These are phyloP conservation scores for Acrocera orbiculus DNA, from an alignment of 2,888 invertebrate species.

Conservation along the genomic window DNA sequence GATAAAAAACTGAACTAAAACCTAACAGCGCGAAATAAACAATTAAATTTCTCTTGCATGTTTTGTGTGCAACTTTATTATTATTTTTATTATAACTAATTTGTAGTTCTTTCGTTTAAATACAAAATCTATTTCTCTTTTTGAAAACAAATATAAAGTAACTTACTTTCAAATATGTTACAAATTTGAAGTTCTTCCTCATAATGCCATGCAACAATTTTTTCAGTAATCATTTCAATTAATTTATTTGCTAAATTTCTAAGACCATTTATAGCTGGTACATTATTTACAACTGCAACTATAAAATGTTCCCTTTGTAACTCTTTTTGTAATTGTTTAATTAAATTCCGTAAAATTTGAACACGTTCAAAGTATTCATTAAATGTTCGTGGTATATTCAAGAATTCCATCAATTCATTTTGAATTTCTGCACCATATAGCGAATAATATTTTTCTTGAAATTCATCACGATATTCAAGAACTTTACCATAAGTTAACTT, in stretches of 20 bases:
- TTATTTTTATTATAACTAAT: no score
- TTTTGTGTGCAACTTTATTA: no score
- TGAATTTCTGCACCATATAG: constrained; percentile 37
- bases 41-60: no score
- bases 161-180: constrained; percentile 49
- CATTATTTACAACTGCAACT: constrained; percentile 43
- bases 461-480: constrained; percentile 34
- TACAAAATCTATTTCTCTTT: no score
- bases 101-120: no score
- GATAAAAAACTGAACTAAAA: no score
- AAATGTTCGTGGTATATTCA: constrained; percentile 37
- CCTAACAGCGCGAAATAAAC: no score
- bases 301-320: constrained; percentile 50
- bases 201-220: constrained; percentile 45
- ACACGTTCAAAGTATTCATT: constrained; percentile 43
- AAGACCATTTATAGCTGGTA: constrained; percentile 43
- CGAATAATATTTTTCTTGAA: constrained; percentile 38
- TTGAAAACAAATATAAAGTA: no score
- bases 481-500: constrained; percentile 38
- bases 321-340: constrained; percentile 41
- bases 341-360: constrained; percentile 39
- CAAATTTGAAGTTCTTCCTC: constrained; percentile 50
- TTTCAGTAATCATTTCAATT: constrained; percentile 41
- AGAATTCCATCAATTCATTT: constrained; percentile 32
- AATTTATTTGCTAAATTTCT: constrained; percentile 39